phyloP scores from a whole-genome alignment of 2,113 vertebrate genomes.

The Cathartes aura region DNA sequence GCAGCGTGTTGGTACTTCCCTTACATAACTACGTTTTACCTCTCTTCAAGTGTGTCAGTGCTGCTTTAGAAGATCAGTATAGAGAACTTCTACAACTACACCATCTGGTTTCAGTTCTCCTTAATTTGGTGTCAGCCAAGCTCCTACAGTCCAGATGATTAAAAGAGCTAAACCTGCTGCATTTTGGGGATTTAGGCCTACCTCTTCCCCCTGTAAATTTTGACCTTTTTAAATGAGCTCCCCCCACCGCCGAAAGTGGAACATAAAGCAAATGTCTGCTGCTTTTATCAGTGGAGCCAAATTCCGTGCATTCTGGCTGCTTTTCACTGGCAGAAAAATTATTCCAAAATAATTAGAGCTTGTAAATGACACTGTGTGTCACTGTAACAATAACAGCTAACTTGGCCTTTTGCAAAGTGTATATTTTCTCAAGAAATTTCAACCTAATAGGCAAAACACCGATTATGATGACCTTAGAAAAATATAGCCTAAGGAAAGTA shows the following conservation, averaged over 20 bases:
- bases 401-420: background rate
- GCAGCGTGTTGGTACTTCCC: background rate
- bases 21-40: background rate
- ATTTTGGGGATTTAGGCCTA: background rate
- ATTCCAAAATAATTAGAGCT: background rate
- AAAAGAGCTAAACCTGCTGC: conserved; percentile 13
- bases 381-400: background rate
- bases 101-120: background rate
- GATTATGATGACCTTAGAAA: background rate
- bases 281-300: background rate
- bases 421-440: background rate
- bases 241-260: background rate
- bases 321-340: background rate
- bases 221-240: background rate
- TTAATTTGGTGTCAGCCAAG: background rate
- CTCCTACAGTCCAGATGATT: background rate
- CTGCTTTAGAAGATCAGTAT: background rate
- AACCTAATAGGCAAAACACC: background rate
- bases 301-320: background rate
- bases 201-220: background rate
- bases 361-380: background rate
- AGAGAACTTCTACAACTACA: background rate
- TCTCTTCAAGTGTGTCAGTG: background rate
- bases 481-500: background rate
- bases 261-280: background rate